Percentiles rank a stretch among this genome's conserved stretches.
phyloP scores from a whole-genome alignment of 2,797 vertebrate species.

The Neostethus bicornis region DNA sequence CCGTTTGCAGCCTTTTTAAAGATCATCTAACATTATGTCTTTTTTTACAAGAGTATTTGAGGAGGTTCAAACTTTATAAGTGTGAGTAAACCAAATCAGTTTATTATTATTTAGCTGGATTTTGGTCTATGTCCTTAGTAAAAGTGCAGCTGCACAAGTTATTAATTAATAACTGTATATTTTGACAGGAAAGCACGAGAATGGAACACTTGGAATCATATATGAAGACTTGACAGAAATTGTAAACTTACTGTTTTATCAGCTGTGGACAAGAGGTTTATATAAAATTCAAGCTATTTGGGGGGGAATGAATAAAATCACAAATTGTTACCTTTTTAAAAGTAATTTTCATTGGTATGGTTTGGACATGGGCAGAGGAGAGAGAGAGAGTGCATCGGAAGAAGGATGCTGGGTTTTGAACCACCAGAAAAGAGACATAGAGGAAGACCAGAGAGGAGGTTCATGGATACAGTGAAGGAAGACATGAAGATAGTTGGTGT shows the following conservation, averaged over 20 bases:
- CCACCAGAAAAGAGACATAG: too few species aligned
- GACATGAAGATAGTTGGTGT: too few species aligned
- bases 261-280: not conserved
- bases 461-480: too few species aligned
- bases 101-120: not conserved
- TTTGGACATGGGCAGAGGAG: too few species aligned
- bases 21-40: not conserved
- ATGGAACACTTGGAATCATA: not conserved
- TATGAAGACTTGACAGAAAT: not conserved
- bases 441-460: too few species aligned
- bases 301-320: not conserved
- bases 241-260: too few species aligned
- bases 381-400: too few species aligned
- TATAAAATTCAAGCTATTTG: not conserved
- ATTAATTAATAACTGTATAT: not conserved
- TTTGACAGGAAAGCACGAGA: not conserved
- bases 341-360: too few species aligned
- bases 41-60: not conserved
- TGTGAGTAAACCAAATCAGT: too few species aligned
- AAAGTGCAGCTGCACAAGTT: not conserved
- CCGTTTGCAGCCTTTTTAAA: not conserved
- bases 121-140: not conserved
- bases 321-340: not conserved
- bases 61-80: not conserved
- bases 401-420: too few species aligned